Conservation (phyloP, 2,888 invertebrate genomes). For the Chrysotoxum bicinctum region DNA sequence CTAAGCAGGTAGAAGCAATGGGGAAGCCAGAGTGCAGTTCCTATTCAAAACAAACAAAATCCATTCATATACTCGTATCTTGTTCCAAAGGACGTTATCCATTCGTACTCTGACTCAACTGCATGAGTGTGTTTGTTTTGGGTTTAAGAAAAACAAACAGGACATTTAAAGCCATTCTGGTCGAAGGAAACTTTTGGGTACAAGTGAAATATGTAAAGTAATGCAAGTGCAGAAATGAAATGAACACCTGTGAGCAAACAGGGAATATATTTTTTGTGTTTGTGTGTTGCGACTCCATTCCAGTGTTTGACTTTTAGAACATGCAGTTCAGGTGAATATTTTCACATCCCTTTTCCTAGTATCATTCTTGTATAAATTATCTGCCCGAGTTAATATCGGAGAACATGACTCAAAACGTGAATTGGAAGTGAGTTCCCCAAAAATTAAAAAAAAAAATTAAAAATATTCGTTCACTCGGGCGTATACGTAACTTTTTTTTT, state of each 20-base stretch:
- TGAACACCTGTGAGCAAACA: constrained; percentile 54
- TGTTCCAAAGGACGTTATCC: background rate
- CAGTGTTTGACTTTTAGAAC: constrained; percentile 1
- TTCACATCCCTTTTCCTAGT: constrained; percentile 8
- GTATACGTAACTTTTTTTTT: constrained; percentile 48
- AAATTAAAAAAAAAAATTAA: background rate
- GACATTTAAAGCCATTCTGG: constrained; percentile 32
- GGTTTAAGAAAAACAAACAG: background rate
- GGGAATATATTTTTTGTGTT: background rate
- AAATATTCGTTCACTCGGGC: constrained; percentile 40
- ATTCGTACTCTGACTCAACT: constrained; percentile 30
- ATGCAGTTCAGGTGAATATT: constrained; percentile 14
- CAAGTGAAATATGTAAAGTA: constrained; percentile 6
- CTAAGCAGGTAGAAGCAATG: constrained; percentile 7
- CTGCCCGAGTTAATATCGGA: constrained; percentile 49
- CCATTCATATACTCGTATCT: background rate
- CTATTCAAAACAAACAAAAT: constrained; percentile 23
- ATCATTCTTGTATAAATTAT: constrained; percentile 40
- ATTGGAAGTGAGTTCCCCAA: background rate
- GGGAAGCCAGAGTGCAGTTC: constrained; percentile 2
- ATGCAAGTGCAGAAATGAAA: constrained; percentile 41
- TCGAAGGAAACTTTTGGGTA: constrained; percentile 10
- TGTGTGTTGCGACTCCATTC: background rate
- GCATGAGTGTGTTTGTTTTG: constrained; percentile 2
- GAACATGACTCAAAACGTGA: constrained; percentile 9